Evolutionary conservation across 2,113 vertebrate genomes (phyloP), one percentile per base, ranked within the genome.

Genomic region (Chaetodon auriga): DNA sequence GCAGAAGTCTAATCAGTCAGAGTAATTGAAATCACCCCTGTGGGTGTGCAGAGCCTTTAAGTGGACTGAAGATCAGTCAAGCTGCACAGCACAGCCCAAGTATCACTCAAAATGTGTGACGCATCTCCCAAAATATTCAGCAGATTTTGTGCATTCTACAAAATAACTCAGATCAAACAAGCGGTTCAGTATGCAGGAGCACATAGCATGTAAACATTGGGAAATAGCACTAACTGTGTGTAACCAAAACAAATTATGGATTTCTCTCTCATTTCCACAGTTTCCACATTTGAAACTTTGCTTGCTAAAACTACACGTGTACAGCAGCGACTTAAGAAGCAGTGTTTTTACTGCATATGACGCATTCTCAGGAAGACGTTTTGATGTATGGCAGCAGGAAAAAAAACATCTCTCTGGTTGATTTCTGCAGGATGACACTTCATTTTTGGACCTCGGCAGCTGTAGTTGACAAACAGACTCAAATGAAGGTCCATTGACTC

Each of bases 141-240:
- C 54, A 38, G 25, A 36, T 54, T 58, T 41, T 41, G 12, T 41
- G 5, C 7, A 49, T 38, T 41, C 41, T n/a, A 23, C 49, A 72
- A 23, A 71, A 21, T 55, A 63, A 55, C 63, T 64, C 60, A 38
- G 41, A 46, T 73, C 25, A 41, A 57, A 57, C 25, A 38, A 15
- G 5, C 14, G 3, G 62, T 18, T 43, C 7, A 30, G 48, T 55
- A 49, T 38, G 43, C 14, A 81, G 18, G 64, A 60, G 30, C 64
- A 49, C 53, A 58, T 6, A 38, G 35, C 2, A 16, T 61, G 55
- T 49, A 36, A 57, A 60, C 23, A 36, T 36, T 3, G 23, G 21
- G 14, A 58, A 68, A 25, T 2, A 3, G 53, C 41, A 45, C 41
- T 62, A 30, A 72, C 55, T 35, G 41, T 7, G 4, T 60, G 25